These are phyloP conservation scores for Acanthurus lineatus DNA, from an alignment of 2,797 vertebrate species.

Conservation along the genomic window DNA sequence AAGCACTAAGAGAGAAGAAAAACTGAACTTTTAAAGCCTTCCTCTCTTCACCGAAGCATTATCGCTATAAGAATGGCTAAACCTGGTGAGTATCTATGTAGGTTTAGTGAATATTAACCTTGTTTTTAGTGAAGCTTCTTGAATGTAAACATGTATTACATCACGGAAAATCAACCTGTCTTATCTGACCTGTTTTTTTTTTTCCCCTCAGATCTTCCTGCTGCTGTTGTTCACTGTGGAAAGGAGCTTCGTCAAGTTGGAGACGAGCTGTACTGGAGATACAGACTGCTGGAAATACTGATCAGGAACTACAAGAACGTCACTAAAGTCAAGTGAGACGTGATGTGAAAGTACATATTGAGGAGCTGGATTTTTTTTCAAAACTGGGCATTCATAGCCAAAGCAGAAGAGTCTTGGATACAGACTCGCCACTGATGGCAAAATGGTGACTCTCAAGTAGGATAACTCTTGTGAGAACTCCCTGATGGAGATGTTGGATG, in stretches of 20 bases:
- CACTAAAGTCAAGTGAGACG: slow-evolving; percentile 60
- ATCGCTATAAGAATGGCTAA: slow-evolving; percentile 45
- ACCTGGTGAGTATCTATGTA: slow-evolving; percentile 58
- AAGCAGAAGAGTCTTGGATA: slow-evolving; percentile 3
- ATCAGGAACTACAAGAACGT: slow-evolving; percentile 67
- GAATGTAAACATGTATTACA: not conserved
- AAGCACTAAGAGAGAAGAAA: not conserved
- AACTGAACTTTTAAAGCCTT: not conserved
- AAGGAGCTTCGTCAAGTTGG: slow-evolving; percentile 76
- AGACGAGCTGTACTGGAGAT: slow-evolving; percentile 80
- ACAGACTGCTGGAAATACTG: slow-evolving; percentile 80
- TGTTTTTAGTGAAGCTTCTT: not conserved
- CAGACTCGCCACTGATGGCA: not conserved
- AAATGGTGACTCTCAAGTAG: not conserved
- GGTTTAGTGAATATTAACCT: not conserved
- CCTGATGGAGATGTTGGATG: not conserved
- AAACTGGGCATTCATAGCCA: not conserved
- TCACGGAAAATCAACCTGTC: not conserved
- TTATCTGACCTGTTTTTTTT: not conserved
- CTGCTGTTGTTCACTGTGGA: slow-evolving; percentile 58
- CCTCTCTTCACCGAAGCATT: not conserved
- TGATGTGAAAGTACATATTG: rapidly evolving
- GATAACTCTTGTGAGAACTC: slow-evolving; percentile 17
- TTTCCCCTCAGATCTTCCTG: slow-evolving; percentile 54
- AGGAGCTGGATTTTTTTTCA: not conserved